Evolutionary conservation across 2,113 vertebrate genomes (phyloP).

Genomic region (Chauna torquata): DNA sequence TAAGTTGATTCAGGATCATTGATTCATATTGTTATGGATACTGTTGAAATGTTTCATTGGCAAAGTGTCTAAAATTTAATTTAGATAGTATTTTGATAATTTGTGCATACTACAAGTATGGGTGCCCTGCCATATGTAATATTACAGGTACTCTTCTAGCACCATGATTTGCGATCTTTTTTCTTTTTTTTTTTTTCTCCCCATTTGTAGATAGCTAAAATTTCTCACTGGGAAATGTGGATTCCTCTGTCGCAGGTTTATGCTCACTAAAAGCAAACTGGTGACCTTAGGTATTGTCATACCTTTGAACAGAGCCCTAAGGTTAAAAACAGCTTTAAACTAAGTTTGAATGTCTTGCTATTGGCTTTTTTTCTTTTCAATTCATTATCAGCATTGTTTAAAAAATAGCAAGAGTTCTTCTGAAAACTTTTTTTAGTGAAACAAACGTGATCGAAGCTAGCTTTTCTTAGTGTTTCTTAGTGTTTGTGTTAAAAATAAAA

Average conservation of each 20-base stretch:
- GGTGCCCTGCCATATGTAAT: not conserved
- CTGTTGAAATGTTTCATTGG: not conserved
- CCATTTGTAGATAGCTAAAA: not conserved
- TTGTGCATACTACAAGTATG: not conserved
- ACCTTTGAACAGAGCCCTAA: not conserved
- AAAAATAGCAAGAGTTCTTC: not conserved
- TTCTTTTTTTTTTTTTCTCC: no score
- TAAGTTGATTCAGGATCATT: not conserved
- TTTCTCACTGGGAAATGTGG: not conserved
- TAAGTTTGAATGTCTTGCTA: not conserved
- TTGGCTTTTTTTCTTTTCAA: not conserved
- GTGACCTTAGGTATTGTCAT: not conserved
- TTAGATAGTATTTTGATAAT: not conserved
- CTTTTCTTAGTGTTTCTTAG: not conserved
- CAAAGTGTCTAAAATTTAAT: not conserved
- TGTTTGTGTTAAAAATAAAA: not conserved
- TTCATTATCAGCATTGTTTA: not conserved
- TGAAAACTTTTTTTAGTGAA: not conserved
- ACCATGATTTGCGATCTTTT: fast-evolving
- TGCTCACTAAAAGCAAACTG: not conserved
- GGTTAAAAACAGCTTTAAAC: not conserved
- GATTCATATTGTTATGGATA: not conserved
- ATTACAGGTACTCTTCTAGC: not conserved
- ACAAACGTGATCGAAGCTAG: not conserved
- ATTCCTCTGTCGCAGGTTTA: not conserved